Conservation (phyloP, 2,797 vertebrate species). For the Oceanodroma leucorhoa region DNA sequence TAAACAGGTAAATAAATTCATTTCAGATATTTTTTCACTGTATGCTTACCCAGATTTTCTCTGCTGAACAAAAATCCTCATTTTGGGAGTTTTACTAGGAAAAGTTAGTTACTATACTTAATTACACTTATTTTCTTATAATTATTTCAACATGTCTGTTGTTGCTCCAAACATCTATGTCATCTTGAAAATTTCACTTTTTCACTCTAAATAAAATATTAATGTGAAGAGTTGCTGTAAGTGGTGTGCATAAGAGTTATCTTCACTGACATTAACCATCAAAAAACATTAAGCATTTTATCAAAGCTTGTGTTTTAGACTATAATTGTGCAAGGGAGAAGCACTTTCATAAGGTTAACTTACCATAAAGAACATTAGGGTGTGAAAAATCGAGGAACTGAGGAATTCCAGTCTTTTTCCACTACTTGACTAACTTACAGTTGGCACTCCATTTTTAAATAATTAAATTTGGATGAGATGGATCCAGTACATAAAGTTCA, state of each 20-base stretch:
- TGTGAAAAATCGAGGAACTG: background rate
- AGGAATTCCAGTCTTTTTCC: background rate
- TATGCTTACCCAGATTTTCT: background rate
- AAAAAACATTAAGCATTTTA: background rate
- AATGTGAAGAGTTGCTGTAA: background rate
- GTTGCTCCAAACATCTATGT: background rate
- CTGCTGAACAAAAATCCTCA: background rate
- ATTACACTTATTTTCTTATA: background rate
- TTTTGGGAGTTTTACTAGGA: background rate
- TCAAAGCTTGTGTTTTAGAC: background rate
- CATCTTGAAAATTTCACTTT: background rate
- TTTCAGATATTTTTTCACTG: background rate
- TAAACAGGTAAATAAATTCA: background rate
- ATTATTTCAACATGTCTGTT: background rate
- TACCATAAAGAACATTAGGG: background rate
- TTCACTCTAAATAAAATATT: background rate
- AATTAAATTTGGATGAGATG: background rate
- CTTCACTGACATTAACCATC: background rate
- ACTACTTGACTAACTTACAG: background rate
- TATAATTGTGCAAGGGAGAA: background rate
- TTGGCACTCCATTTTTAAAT: background rate
- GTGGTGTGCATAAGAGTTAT: background rate
- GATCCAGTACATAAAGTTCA: background rate
- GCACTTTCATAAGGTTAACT: background rate
- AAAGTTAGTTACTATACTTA: background rate